phyloP scores from a whole-genome alignment of 2,113 vertebrate genomes.

The Lucifuga dentata region DNA sequence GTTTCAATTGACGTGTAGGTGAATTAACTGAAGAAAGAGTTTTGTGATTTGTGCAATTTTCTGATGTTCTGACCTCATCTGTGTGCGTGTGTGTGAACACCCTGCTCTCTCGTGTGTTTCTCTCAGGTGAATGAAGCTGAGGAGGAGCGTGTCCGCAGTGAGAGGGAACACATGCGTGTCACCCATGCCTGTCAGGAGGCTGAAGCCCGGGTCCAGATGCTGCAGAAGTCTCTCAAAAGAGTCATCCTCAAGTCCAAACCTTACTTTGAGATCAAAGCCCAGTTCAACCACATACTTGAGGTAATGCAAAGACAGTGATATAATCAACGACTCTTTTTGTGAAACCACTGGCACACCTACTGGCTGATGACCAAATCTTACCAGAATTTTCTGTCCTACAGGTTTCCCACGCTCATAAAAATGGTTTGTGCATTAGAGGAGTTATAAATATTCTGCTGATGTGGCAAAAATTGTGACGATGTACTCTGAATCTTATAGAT shows the following conservation, averaged over 20 bases:
- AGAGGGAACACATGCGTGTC: conserved; percentile 92
- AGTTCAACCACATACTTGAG: conserved; percentile 95
- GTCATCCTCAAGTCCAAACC: conserved; percentile 94
- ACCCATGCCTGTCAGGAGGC: conserved; percentile 92
- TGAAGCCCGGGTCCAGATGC: conserved; percentile 89
- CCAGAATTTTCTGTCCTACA: too few species aligned
- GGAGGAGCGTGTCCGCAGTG: conserved; percentile 91
- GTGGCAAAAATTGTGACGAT: background rate
- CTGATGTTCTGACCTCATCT: too few species aligned
- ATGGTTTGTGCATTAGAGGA: background rate
- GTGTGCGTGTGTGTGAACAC: background rate
- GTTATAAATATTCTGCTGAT: conserved; percentile 22
- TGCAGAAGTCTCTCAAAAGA: conserved; percentile 91
- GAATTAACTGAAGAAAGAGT: too few species aligned
- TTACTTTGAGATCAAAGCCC: conserved; percentile 95
- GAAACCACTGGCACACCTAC: too few species aligned
- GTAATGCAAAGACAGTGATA: conserved; percentile 66
- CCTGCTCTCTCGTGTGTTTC: background rate
- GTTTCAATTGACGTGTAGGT: too few species aligned
- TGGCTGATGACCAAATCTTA: too few species aligned
- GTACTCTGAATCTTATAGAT: conserved; percentile 14
- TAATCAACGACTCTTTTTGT: background rate
- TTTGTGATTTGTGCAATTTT: too few species aligned
- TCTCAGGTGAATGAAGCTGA: conserved; percentile 93
- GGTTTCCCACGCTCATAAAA: background rate